Base-by-base conservation (phyloP, 2,113 vertebrate genomes). In the Isichthys henryi region DNA sequence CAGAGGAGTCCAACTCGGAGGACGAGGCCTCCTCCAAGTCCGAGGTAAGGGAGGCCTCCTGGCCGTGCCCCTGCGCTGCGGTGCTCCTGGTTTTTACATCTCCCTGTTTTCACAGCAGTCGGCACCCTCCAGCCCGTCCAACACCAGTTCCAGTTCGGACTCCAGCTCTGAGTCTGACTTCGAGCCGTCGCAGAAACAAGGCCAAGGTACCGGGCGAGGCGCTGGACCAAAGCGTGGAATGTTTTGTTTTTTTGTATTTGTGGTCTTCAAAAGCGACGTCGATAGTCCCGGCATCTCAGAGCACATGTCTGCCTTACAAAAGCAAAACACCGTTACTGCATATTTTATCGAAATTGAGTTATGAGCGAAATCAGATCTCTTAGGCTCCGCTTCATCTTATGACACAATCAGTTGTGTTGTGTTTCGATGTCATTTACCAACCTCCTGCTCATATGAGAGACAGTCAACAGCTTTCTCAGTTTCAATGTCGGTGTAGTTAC, bases 91-190 rank as follows among this genome's bases (percentile, higher is more conserved):
- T 66, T 21, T 88, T 1, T 50, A 82, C 92, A 5, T 66, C 90
- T 89, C 31, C 92, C 92, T 91, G 86, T 56, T 49, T 13, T 89
- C 27, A 52, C 91, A 97, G 95, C 97, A 98, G 95, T 99, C 98
- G 0, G 97, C 96, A 80, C 96, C 96, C 56, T 98, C 98, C 53
- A 99, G 98, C 93, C 96, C 97, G 7, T 98, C 98, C 91, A 97
- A 97, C 93, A 98, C 98, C 94, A 99, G 97, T 93, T 99, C 97
- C 91, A 98, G 97, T 92, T 99, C 98, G 0, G 98, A 98, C 92
- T 98, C 98, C 92, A 99, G 98, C 93, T 99, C 98, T 0, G 98
- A 99, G 91, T 99, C 98, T 0, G 98, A 99, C 92, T 99, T 99
- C 7, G 98, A 98, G 91, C 98, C 98, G 0, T 97, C 97, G 89